Conservation (phyloP, 2,113 vertebrate species). For the Engystomops pustulosus region DNA sequence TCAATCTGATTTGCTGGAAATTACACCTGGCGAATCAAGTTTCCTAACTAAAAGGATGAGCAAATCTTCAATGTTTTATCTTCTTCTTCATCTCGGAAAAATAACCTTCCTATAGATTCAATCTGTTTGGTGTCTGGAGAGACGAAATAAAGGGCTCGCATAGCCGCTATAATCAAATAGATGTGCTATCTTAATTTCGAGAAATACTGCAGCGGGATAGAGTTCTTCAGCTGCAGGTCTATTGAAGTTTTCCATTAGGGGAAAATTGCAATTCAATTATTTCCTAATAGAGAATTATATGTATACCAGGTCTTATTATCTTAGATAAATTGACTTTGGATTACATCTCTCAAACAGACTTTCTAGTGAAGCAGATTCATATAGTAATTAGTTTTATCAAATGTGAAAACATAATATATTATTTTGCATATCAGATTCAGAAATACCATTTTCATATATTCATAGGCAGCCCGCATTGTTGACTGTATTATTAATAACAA, state of each 20-base stretch:
- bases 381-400: constrained; percentile 43
- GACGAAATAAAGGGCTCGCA: neutral
- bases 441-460: neutral
- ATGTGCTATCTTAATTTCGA: constrained; percentile 19
- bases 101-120: neutral
- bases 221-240: neutral
- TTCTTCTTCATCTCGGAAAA: neutral
- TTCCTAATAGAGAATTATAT: constrained; percentile 44
- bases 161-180: neutral
- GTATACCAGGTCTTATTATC: constrained; percentile 44
- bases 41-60: neutral
- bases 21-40: neutral
- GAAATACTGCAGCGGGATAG: neutral
- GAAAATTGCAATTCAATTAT: constrained; percentile 52
- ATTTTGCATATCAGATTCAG: neutral
- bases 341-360: constrained; percentile 35
- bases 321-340: constrained; percentile 55
- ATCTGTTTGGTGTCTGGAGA: constrained; percentile 5
- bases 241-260: constrained; percentile 43
- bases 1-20: neutral
- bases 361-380: constrained; percentile 37
- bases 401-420: constrained; percentile 14
- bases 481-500: neutral
- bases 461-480: neutral
- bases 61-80: neutral